Base-by-base conservation (phyloP, 2,888 invertebrate genomes). In the Pseudeuparius sepicola region DNA sequence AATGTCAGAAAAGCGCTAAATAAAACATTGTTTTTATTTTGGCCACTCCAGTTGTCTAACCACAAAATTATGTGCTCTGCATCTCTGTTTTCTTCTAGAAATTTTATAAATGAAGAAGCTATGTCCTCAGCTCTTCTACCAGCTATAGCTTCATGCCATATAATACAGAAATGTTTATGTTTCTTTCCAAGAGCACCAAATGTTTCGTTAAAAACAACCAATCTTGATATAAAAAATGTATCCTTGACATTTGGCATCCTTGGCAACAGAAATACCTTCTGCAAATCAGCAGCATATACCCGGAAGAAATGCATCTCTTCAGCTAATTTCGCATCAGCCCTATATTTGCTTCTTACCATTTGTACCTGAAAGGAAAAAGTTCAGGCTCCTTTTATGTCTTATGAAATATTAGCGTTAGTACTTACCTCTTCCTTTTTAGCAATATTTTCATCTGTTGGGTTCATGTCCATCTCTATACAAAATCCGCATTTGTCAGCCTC, bases 111-210 rank as follows among this genome's bases (percentile, higher is more conserved):
- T 3, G 24, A 4, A 24, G 14, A 25, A 12, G 27, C 29, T 5
- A 39, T 15, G 3, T 40, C 30, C 12, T 16, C 20, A 7, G 34
- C 34, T 6, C 28, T 24, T 12, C 31, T 12, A 10, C 26, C 28
- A 10, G 17, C 32, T 5, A 37, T 30, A 2, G 4, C 40, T 18
- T 40, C 37, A 37, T 40, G 37, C 37, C 40, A 40, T 11, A 40
- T n/a, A 12, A 33, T 30, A 2, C 7, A 28, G 14, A 27, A 25
- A 24, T 25, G 28, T 24, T 29, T 6, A 31, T 11, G 17, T 14
- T 10, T 25, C 15, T 31, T 30, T 7, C 12, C 25, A 13, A 36
- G 16, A 3, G 24, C 14, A 13, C 15, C 36, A 33, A 36, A 36
- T 3, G 31, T 36, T 24, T 36, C 31, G 13, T 34, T 27, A n/a